These are phyloP conservation scores for Myotis pilosus DNA, from an alignment of 2,797 vertebrate species.

Conservation along the genomic window DNA sequence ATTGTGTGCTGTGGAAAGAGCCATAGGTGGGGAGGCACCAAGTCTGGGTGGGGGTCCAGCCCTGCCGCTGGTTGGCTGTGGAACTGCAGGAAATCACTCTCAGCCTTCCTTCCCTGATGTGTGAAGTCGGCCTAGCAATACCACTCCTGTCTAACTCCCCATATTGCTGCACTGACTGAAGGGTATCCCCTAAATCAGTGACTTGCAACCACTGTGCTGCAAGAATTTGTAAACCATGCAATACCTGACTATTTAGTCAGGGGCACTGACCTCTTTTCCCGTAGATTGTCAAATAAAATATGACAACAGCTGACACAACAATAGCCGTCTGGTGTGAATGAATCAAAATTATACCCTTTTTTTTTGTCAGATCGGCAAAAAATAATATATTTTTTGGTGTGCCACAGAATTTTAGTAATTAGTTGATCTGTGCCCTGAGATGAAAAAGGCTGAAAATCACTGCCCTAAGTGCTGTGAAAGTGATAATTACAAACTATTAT, in stretches of 20 bases:
- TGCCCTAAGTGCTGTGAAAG: conserved; percentile 8
- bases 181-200: not conserved
- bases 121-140: not conserved
- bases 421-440: not conserved
- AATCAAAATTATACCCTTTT: not conserved
- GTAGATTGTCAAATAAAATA: not conserved
- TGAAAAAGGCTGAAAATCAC: not conserved
- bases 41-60: not conserved
- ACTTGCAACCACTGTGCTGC: not conserved
- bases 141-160: not conserved
- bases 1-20: not conserved
- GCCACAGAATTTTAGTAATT: not conserved
- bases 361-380: not conserved
- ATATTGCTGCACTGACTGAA: not conserved
- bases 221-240: not conserved
- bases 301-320: not conserved
- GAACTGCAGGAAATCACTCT: not conserved
- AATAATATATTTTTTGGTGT: not conserved
- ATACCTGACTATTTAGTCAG: not conserved
- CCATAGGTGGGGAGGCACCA: not conserved
- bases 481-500: not conserved
- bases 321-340: not conserved
- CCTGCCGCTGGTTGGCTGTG: not conserved
- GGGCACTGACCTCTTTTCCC: not conserved
- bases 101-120: not conserved